phyloP scores from a whole-genome alignment of 2,113 vertebrate species.

The Notarius quadriscutis region DNA sequence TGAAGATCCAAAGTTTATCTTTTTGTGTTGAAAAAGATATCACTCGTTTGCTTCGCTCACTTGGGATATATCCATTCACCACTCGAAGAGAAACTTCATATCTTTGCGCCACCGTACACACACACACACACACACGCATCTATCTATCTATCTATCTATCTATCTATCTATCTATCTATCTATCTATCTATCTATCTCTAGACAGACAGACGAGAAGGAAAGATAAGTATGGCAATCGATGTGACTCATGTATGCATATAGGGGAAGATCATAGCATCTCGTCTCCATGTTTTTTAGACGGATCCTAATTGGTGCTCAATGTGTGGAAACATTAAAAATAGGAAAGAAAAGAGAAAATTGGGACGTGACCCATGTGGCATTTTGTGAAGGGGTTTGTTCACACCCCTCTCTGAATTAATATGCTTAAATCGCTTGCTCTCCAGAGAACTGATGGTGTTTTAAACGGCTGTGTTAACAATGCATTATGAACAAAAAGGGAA shows the following conservation, averaged over 20 bases:
- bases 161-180: too few species aligned
- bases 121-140: too few species aligned
- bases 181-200: too few species aligned
- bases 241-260: conserved; percentile 72
- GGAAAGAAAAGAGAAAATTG: conserved; percentile 69
- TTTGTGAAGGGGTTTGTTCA: conserved; percentile 71
- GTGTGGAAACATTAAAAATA: conserved; percentile 72
- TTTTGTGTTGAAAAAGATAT: too few species aligned
- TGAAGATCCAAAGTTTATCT: too few species aligned
- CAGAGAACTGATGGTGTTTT: conserved; percentile 84
- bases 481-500: conserved; percentile 74
- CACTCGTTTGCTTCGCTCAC: too few species aligned
- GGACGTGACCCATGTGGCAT: conserved; percentile 73
- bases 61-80: too few species aligned
- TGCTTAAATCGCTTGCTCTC: conserved; percentile 75
- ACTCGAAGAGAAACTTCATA: too few species aligned
- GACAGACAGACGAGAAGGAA: neutral
- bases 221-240: conserved; percentile 47
- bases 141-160: too few species aligned
- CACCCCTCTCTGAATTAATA: conserved; percentile 73
- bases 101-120: too few species aligned
- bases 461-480: conserved; percentile 98
- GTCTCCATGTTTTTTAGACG: conserved; percentile 53
- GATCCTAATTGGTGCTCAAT: conserved; percentile 78
- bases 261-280: conserved; percentile 65